These are phyloP conservation scores for Atopsyche davidsoni DNA, from an alignment of 1,140 invertebrate genomes.

Conservation along the genomic window DNA sequence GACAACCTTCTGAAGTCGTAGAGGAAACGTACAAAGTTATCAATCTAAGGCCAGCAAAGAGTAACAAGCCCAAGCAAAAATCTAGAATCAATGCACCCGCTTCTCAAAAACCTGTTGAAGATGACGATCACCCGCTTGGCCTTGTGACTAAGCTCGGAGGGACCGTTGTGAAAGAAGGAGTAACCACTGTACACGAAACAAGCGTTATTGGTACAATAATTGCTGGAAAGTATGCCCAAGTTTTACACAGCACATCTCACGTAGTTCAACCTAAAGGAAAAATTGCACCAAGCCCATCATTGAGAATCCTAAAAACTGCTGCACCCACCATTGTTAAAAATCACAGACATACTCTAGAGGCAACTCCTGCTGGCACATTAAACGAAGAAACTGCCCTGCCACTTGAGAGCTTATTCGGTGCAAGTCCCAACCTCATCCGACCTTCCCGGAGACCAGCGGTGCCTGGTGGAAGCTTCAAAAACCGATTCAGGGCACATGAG, in stretches of 20 bases:
- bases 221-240: slow-evolving; percentile 79
- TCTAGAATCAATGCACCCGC: slow-evolving; percentile 39
- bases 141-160: slow-evolving; percentile 75
- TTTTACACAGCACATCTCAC: slow-evolving; percentile 68
- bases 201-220: slow-evolving; percentile 84
- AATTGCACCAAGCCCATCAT: slow-evolving; percentile 57
- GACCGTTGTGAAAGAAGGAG: slow-evolving; percentile 73
- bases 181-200: slow-evolving; percentile 80
- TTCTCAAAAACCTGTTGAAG: slow-evolving; percentile 38
- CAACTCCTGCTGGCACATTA: slow-evolving; percentile 51
- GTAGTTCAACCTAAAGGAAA: slow-evolving; percentile 49
- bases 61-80: slow-evolving; percentile 44
- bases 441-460: slow-evolving; percentile 48
- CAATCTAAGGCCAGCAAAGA: slow-evolving; percentile 50
- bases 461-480: slow-evolving; percentile 43
- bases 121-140: slow-evolving; percentile 62
- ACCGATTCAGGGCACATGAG: slow-evolving; percentile 41
- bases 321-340: slow-evolving; percentile 54
- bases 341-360: slow-evolving; percentile 52
- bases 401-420: slow-evolving; percentile 43
- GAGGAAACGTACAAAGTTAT: slow-evolving; percentile 65
- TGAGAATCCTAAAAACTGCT: slow-evolving; percentile 67
- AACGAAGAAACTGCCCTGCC: slow-evolving; percentile 51
- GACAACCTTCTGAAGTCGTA: slow-evolving; percentile 72
- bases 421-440: slow-evolving; percentile 44